Conservation (phyloP, 2,113 vertebrate genomes). For the Arenaria interpres region DNA sequence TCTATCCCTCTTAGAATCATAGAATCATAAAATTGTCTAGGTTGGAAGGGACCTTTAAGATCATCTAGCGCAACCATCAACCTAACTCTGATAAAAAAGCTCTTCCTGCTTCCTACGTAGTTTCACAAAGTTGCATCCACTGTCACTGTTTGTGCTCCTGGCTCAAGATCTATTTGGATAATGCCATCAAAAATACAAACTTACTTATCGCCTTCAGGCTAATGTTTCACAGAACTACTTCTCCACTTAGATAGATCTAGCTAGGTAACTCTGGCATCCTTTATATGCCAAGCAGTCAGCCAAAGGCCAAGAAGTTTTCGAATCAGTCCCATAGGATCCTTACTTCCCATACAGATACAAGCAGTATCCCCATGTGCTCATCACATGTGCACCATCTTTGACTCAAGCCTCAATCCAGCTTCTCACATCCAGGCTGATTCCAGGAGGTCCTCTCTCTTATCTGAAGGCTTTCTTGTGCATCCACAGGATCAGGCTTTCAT, state of each 20-base stretch:
- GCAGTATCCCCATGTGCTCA: neutral
- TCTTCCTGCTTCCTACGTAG: neutral
- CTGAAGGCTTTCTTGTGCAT: neutral
- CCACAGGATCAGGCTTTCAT: neutral
- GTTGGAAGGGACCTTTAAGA: no score
- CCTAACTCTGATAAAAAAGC: no score
- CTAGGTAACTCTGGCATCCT: neutral
- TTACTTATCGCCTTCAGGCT: neutral
- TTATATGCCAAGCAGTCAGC: neutral
- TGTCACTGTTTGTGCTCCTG: neutral
- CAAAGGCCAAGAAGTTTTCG: neutral
- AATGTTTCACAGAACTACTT: neutral
- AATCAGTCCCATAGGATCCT: neutral
- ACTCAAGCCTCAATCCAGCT: neutral
- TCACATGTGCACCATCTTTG: neutral
- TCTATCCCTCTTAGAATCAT: neutral
- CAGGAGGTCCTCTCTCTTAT: neutral
- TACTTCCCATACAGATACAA: neutral
- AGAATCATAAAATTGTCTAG: no score
- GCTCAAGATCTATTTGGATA: neutral
- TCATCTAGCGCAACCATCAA: no score
- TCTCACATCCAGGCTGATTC: neutral
- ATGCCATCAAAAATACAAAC: neutral
- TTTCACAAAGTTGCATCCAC: neutral
- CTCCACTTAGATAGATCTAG: neutral